Evolutionary conservation across 2,888 invertebrate genomes (phyloP).

Genomic region (Cerastoderma edule): DNA sequence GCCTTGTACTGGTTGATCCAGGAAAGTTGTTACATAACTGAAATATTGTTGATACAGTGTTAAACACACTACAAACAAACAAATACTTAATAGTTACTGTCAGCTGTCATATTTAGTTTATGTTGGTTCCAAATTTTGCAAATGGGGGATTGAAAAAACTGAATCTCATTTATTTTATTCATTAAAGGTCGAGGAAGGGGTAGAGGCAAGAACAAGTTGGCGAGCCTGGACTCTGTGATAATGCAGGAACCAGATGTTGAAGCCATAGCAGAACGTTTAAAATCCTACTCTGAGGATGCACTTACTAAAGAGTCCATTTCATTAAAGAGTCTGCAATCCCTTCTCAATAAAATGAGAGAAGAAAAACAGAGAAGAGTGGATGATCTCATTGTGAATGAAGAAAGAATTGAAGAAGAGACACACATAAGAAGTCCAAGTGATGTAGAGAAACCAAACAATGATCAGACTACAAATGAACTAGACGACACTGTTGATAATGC

Average conservation of each 20-base stretch:
- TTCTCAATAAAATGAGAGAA: constrained; percentile 6
- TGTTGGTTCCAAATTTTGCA: too few relatives aligned
- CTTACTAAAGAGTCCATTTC: constrained; percentile 3
- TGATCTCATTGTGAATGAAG: background rate
- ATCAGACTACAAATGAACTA: background rate
- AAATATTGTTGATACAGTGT: too few relatives aligned
- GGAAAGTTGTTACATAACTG: too few relatives aligned
- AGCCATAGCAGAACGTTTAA: background rate
- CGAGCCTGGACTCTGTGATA: background rate
- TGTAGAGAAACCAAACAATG: background rate
- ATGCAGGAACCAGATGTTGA: background rate
- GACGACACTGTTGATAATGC: background rate
- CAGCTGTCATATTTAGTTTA: too few relatives aligned
- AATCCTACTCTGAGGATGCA: background rate
- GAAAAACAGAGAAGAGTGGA: background rate
- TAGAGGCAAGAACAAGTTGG: constrained; percentile 6
- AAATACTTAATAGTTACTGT: too few relatives aligned
- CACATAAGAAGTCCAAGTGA: background rate
- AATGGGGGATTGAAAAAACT: too few relatives aligned
- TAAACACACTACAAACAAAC: too few relatives aligned
- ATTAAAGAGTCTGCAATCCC: constrained; percentile 1
- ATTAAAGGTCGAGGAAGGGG: constrained; percentile 10
- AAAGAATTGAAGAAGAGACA: background rate
- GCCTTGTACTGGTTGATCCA: too few relatives aligned
- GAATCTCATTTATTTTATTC: too few relatives aligned